Conservation (phyloP, 2,888 invertebrate genomes). For the Epinotia bilunana region DNA sequence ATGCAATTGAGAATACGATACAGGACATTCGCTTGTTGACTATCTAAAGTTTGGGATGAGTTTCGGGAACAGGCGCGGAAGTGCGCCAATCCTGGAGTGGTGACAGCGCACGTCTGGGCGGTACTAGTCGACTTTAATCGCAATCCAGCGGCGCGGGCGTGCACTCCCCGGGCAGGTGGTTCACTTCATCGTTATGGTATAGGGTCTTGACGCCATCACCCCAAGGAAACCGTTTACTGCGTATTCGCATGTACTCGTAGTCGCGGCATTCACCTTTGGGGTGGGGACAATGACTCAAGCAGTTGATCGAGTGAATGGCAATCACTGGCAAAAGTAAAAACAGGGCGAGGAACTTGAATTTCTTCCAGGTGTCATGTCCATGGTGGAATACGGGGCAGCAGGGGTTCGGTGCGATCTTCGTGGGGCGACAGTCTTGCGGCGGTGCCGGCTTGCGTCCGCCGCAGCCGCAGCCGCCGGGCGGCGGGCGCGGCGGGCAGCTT, state of each 20-base stretch:
- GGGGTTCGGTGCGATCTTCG: conserved; percentile 61
- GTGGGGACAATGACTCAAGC: conserved; percentile 51
- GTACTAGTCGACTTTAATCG: conserved; percentile 53
- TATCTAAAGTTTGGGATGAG: neutral
- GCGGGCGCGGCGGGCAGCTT: conserved; percentile 60
- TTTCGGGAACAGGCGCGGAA: neutral
- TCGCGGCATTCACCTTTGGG: conserved; percentile 66
- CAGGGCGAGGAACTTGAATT: conserved; percentile 63
- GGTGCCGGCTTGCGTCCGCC: conserved; percentile 60
- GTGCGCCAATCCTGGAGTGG: neutral
- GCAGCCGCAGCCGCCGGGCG: conserved; percentile 40
- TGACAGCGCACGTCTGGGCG: neutral
- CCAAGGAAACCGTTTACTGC: conserved; percentile 96
- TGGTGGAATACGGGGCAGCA: conserved; percentile 65
- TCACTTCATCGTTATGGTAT: conserved; percentile 92
- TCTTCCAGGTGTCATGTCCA: conserved; percentile 64
- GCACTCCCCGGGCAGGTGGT: conserved; percentile 80
- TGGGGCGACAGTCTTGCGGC: conserved; percentile 59
- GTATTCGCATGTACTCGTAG: conserved; percentile 91
- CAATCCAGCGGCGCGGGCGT: conserved; percentile 64
- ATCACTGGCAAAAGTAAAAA: conserved; percentile 70
- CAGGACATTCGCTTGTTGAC: neutral
- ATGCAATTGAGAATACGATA: neutral
- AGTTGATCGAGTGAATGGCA: conserved; percentile 57
- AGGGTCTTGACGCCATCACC: conserved; percentile 92